These are phyloP conservation scores for Sinotaia quadrata DNA, from an alignment of 2,888 invertebrate genomes.

Conservation along the genomic window DNA sequence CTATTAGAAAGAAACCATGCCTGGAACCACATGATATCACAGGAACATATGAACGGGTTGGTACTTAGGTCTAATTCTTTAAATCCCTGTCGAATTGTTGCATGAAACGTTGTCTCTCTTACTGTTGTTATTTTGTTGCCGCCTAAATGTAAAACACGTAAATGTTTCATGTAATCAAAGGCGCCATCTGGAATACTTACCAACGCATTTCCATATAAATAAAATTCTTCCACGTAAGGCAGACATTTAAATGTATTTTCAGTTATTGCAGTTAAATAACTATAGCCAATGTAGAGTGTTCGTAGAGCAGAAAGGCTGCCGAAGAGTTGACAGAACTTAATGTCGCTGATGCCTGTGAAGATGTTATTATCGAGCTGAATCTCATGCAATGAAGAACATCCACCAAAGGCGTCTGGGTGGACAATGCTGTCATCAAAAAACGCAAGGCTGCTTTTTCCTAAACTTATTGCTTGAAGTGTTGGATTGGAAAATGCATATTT, in stretches of 20 bases:
- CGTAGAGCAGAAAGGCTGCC: conserved; percentile 4
- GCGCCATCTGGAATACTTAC: neutral
- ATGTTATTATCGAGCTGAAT: conserved; percentile 18
- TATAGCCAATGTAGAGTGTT: conserved; percentile 10
- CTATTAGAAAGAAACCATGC: neutral
- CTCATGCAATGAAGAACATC: neutral
- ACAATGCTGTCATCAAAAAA: neutral
- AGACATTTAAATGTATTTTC: neutral
- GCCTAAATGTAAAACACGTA: neutral
- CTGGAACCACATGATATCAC: neutral
- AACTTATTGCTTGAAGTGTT: too few relatives aligned
- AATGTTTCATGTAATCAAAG: neutral
- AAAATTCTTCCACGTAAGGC: neutral
- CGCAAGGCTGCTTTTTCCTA: too few relatives aligned
- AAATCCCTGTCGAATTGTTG: neutral
- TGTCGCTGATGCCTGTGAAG: neutral
- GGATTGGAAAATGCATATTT: too few relatives aligned
- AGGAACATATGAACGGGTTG: neutral
- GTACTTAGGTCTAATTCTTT: neutral
- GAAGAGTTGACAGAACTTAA: conserved; percentile 6
- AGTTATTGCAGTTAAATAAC: neutral
- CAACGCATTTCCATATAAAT: neutral
- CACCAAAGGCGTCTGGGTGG: conserved; percentile 5
- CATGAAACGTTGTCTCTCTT: neutral
- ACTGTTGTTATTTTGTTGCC: neutral